phyloP scores from a whole-genome alignment of 2,113 vertebrate species.

The Rhea pennata region DNA sequence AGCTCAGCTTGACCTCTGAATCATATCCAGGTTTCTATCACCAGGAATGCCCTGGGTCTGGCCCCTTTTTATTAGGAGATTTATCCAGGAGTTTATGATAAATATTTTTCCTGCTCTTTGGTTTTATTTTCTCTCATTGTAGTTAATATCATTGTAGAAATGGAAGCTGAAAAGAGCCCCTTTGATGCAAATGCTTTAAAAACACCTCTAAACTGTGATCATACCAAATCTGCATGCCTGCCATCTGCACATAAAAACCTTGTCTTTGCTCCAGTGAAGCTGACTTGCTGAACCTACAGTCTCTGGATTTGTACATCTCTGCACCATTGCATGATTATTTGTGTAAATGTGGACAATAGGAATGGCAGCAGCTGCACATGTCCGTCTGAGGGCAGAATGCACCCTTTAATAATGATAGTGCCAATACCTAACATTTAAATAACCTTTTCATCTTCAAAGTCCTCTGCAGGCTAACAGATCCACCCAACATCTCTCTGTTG shows the following conservation, averaged over 20 bases:
- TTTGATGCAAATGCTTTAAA: background rate
- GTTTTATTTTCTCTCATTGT: background rate
- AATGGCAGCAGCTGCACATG: background rate
- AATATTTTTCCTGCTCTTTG: background rate
- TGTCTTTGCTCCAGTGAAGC: constrained; percentile 34
- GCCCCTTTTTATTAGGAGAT: background rate
- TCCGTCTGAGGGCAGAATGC: constrained; percentile 6
- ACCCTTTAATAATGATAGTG: constrained; percentile 12
- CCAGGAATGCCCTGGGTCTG: background rate
- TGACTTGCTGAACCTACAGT: constrained; percentile 4
- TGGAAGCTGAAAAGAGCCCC: background rate
- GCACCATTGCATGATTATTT: background rate
- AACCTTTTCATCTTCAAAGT: constrained; percentile 56
- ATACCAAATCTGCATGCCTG: constrained; percentile 53
- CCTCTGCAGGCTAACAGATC: background rate
- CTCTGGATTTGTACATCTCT: background rate
- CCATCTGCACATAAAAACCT: constrained; percentile 39
- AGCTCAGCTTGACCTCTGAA: background rate
- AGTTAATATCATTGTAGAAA: background rate
- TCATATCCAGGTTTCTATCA: background rate
- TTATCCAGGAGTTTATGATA: background rate
- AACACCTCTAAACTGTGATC: constrained; percentile 41
- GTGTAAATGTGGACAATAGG: background rate
- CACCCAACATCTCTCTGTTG: background rate
- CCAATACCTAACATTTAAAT: constrained; percentile 15